phyloP scores from a whole-genome alignment of 2,888 invertebrate genomes.

The Pediacus dermestoides region DNA sequence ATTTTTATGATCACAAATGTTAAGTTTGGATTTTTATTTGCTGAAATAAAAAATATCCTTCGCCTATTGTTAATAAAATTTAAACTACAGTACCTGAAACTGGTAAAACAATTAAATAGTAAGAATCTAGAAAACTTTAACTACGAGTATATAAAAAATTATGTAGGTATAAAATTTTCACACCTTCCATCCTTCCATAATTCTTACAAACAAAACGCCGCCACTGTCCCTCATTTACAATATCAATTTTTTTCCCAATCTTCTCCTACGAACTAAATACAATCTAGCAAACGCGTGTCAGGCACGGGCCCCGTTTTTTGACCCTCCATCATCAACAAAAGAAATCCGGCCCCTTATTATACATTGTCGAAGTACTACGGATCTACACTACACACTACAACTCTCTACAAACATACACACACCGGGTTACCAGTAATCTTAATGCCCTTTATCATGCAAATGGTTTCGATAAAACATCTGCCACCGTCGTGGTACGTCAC shows the following conservation, averaged over 20 bases:
- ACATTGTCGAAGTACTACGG: conserved; percentile 35
- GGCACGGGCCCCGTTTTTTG: conserved; percentile 50
- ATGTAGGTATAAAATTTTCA: too few species aligned
- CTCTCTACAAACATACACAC: conserved; percentile 19
- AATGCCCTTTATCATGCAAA: conserved; percentile 50
- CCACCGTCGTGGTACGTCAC: conserved; percentile 38
- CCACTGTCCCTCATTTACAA: conserved; percentile 41
- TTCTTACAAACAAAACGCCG: too few species aligned
- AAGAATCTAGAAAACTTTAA: too few species aligned
- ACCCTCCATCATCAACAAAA: conserved; percentile 45
- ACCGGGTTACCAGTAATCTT: conserved; percentile 48
- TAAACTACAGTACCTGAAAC: too few species aligned
- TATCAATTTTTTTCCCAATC: conserved; percentile 41
- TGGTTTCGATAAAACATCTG: conserved; percentile 43
- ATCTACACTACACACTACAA: conserved; percentile 33
- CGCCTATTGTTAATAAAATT: too few species aligned
- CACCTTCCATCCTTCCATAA: too few species aligned
- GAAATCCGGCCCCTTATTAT: conserved; percentile 44
- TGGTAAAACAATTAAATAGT: too few species aligned
- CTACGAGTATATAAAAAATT: too few species aligned
- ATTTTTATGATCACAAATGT: too few species aligned
- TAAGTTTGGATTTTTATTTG: too few species aligned
- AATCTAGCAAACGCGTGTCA: conserved; percentile 48
- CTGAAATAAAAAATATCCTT: too few species aligned
- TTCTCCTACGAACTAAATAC: conserved; percentile 43